These are phyloP conservation scores for Kryptopterus vitreolus DNA, from an alignment of 2,797 vertebrate species.

Conservation along the genomic window DNA sequence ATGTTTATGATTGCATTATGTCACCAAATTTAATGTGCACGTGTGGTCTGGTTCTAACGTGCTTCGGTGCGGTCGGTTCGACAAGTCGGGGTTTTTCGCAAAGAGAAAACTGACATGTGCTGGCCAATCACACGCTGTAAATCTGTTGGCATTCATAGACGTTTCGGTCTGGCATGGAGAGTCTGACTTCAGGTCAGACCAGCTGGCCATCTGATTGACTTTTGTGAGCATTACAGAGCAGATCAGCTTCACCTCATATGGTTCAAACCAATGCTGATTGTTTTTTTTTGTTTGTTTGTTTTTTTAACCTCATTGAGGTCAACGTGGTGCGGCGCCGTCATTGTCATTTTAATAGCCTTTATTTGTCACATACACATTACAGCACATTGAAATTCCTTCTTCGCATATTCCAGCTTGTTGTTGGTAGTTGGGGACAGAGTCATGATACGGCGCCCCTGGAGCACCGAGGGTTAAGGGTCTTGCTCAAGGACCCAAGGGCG, in stretches of 20 bases:
- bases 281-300: neutral
- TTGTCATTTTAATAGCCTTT: no score
- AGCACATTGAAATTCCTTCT: no score
- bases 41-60: neutral
- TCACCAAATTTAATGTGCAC: conserved; percentile 18
- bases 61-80: neutral
- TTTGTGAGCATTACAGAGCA: neutral
- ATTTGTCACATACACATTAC: no score
- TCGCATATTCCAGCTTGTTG: no score
- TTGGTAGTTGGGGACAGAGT: no score
- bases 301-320: no score
- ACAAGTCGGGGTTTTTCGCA: neutral
- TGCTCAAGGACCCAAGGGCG: no score
- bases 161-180: neutral
- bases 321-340: no score
- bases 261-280: neutral
- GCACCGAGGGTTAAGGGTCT: no score
- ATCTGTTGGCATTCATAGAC: conserved; percentile 14
- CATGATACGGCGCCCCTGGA: no score
- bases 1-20: conserved; percentile 8
- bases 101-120: conserved; percentile 2
- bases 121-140: conserved; percentile 9
- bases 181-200: conserved; percentile 1
- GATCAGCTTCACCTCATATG: neutral
- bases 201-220: conserved; percentile 23